Conservation (phyloP, 2,113 vertebrate genomes). For the Narcine bancroftii region DNA sequence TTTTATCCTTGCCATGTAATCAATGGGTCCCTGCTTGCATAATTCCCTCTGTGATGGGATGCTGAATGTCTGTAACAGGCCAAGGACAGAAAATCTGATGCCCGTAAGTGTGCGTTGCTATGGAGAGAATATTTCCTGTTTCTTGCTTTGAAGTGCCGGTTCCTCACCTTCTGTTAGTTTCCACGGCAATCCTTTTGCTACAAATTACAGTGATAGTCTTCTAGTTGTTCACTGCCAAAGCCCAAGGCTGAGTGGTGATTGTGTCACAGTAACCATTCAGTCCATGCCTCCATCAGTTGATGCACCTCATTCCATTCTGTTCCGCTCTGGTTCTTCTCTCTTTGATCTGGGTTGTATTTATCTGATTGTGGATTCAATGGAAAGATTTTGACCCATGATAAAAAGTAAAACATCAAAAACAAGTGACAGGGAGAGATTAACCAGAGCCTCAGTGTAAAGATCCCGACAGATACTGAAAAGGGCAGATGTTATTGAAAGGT, state of each 20-base stretch:
- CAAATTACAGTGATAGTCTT: neutral
- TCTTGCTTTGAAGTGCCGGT: neutral
- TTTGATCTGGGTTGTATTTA: neutral
- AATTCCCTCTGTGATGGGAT: neutral
- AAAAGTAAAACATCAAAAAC: too few species aligned
- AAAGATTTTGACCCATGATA: neutral
- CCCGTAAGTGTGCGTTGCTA: neutral
- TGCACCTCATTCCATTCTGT: neutral
- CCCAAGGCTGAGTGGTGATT: neutral
- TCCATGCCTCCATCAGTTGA: neutral
- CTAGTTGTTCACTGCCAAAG: neutral
- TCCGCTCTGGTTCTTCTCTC: neutral
- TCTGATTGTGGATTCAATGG: neutral
- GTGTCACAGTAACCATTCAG: neutral
- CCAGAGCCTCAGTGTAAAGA: neutral
- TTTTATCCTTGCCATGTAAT: neutral
- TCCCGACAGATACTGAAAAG: neutral
- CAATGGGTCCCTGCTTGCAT: neutral
- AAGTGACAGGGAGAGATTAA: too few species aligned
- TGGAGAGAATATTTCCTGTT: neutral
- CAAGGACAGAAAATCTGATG: neutral
- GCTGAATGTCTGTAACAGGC: neutral
- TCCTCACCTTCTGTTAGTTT: neutral
- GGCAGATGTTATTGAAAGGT: neutral
- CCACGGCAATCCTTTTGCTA: neutral